Base-by-base conservation (phyloP, 2,888 invertebrate species). In the Lagria hirta region DNA sequence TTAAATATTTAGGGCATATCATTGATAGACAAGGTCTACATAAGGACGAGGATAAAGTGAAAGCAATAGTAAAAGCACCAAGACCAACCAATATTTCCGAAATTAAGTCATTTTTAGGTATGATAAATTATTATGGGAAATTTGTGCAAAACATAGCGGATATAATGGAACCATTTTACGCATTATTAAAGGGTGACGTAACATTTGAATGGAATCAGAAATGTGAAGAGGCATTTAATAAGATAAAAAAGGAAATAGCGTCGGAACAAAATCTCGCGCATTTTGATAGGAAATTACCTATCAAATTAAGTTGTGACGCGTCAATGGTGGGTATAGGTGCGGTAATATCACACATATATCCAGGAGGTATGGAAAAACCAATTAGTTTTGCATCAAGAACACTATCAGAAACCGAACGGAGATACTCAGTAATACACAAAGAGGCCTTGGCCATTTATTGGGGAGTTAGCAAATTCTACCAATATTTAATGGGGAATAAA, bases 1-100 rank as follows among this genome's bases (percentile, higher is more conserved):
- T 66, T 10, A 48, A 54, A 6, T 69, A 66, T 52, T 49, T 71
- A 8, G 63, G 64, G 2, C 49, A 50, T 24, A 36, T 16, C 2
- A 49, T 60, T 10, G 15, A 21, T 4, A 50, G 37, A 20, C 43
- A 53, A 6, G 56, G 57, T 6, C 27, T 58, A 14, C 42, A 27
- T 6, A 52, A 43, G 10, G 37, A 29, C 1, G 26, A 51, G 7
- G 33, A 45, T 5, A 55, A 55, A 34, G 41, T 54, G 8, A 29
- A 30, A 16, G 52, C 52, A 5, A 52, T 54, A n/a, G 16, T 47
- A 23, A 34, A 45, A 5, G 52, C 54, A 3, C 35, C 32, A 17
- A 23, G 21, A 27, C 52, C 50, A 0, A 22, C 1, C 16, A 48
- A 42, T 24, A 5, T 44, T 15, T 34, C 37, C 4, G 26, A 52